Evolutionary conservation across 2,113 vertebrate genomes (phyloP), one percentile per base, ranked within the genome.

Genomic region (Apodemus sylvaticus): DNA sequence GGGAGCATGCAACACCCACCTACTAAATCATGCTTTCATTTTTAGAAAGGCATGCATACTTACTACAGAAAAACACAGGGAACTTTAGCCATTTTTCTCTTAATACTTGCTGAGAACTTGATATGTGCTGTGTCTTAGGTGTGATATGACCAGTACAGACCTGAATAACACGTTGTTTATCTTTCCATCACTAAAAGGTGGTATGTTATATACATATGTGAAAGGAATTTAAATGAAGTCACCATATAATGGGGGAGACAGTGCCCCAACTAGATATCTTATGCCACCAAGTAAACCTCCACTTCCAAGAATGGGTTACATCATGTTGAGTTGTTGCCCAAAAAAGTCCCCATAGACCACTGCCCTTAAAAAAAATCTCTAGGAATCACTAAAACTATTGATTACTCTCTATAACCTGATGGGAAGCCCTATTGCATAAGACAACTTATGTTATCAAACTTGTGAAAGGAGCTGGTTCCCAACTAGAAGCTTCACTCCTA

Each of bases 51-150:
- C 81, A 3, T 91, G 39, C 16, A 1, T 82, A 58, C n/a, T 96
- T 95, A 64, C 4, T 92, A 58, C 31, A 95, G 48, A 78, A 86
- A 55, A 90, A 34, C 82, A 91, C 77, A 90, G 71, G 89, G 82
- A 91, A 94, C 82, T 26, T 89, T 14, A 79, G 68, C 79, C 82
- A 64, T 96, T 82, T 64, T 58, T 94, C 51, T 78, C 64, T 89
- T 94, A 90, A 19, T 86, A 66, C 68, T 97, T 94, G 62, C 89
- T 91, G 68, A 95, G 77, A 90, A 92, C 29, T 86, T 89, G 71
- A 3, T 70, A 4, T 83, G 3, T 85, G 13, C 53, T 62, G 3
- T n/a, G 76, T 74, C 88, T 91, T 94, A 62, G 36, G 89, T 39
- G 62, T 29, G 42, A 78, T 91, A 45, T 96, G 78, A 70, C 45